phyloP scores from a whole-genome alignment of 2,888 invertebrate species.

The Ormyrus nitidulus region DNA sequence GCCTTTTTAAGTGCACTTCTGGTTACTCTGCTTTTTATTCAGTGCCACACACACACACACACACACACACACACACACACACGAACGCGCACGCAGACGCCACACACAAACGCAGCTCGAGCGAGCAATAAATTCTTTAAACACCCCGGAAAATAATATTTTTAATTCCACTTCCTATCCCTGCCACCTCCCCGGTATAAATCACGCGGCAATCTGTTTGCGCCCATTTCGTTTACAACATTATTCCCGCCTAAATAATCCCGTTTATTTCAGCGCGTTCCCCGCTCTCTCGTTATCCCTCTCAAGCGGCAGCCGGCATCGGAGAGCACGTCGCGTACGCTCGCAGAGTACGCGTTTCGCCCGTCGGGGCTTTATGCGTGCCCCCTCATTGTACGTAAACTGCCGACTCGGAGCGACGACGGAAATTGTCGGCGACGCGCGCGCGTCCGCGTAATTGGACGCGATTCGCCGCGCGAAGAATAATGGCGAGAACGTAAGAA shows the following conservation, averaged over 20 bases:
- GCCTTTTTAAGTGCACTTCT: neutral
- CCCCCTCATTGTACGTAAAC: too few relatives aligned
- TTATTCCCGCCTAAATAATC: neutral
- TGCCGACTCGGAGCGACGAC: neutral
- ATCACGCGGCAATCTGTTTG: neutral
- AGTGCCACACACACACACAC: too few relatives aligned
- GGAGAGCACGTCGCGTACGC: too few relatives aligned
- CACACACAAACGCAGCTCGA: neutral
- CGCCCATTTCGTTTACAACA: neutral
- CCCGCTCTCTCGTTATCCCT: neutral
- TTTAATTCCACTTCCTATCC: neutral
- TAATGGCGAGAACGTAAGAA: neutral
- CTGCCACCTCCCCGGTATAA: neutral
- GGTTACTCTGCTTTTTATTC: neutral
- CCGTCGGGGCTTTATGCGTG: too few relatives aligned
- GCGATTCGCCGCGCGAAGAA: slow-evolving; percentile 5
- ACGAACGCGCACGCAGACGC: too few relatives aligned
- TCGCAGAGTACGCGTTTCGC: neutral
- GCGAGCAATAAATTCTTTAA: neutral
- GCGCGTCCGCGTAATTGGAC: neutral
- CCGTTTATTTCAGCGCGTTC: neutral
- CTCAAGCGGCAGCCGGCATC: neutral
- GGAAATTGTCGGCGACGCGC: neutral
- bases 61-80: too few relatives aligned
- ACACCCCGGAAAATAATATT: neutral